A percentile compares a stretch with the other conserved stretches of the same genome.
Evolutionary conservation across 2,797 vertebrate genomes (phyloP).

Genomic region (Sandelia bainsii): DNA sequence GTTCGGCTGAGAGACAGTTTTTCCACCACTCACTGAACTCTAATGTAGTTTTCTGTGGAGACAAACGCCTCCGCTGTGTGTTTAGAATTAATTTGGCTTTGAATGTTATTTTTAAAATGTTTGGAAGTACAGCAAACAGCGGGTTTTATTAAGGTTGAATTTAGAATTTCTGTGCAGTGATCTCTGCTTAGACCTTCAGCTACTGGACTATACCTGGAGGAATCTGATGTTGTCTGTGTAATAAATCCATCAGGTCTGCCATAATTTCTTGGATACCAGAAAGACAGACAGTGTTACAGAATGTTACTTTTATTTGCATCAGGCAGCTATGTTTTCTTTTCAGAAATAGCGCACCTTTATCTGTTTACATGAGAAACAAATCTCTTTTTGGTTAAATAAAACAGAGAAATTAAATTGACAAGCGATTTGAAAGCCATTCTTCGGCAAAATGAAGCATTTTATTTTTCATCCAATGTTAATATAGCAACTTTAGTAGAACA

Average conservation of each 20-base stretch:
- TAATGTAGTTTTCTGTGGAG: neutral
- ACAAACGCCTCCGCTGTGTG: neutral
- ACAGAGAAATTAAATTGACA: neutral
- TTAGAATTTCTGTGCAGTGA: neutral
- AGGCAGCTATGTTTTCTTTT: neutral
- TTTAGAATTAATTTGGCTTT: neutral
- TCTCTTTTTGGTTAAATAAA: neutral
- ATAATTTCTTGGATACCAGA: neutral
- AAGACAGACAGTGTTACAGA: neutral
- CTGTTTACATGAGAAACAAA: neutral
- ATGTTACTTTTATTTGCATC: neutral
- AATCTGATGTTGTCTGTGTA: conserved; percentile 3
- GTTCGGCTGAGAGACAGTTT: neutral
- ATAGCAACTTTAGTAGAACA: conserved; percentile 1
- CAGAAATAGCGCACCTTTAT: neutral
- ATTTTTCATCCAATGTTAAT: neutral
- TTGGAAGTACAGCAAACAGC: neutral
- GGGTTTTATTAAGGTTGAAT: neutral
- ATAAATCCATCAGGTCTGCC: neutral
- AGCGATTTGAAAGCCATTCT: neutral
- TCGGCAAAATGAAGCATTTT: neutral
- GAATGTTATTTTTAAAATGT: neutral
- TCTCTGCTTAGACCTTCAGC: neutral
- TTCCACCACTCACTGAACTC: neutral
- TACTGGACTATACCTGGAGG: neutral